These are phyloP conservation scores for Cebus imitator DNA, from an alignment of 2,113 vertebrate genomes.

Conservation along the genomic window DNA sequence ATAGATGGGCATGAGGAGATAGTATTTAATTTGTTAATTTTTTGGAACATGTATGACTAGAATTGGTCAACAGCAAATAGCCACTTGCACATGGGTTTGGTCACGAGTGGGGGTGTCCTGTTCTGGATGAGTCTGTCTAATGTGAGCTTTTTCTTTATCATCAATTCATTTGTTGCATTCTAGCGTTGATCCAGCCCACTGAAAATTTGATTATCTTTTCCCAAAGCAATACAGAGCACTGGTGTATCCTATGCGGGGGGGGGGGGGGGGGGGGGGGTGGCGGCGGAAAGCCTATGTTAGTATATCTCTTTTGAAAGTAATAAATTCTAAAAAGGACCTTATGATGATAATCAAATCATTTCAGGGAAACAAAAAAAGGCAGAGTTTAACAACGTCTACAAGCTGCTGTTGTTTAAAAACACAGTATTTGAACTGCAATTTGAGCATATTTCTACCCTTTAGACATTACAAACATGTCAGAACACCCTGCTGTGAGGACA, in stretches of 20 bases:
- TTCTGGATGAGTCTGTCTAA: background rate
- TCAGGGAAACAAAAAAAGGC: background rate
- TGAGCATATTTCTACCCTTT: conserved; percentile 61
- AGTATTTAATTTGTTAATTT: background rate
- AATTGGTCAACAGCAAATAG: background rate
- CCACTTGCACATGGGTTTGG: background rate
- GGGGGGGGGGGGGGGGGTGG: too few relatives aligned
- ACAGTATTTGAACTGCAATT: conserved; percentile 41
- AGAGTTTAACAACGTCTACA: conserved; percentile 46
- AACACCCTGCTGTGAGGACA: conserved; percentile 55
- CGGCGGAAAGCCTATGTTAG: background rate
- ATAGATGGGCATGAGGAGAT: background rate
- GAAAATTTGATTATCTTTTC: conserved; percentile 12
- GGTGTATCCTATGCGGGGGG: background rate
- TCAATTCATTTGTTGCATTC: background rate
- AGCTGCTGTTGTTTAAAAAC: conserved; percentile 39
- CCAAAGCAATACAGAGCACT: background rate
- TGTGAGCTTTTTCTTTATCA: background rate
- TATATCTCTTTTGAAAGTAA: conserved; percentile 49
- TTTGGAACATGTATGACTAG: background rate
- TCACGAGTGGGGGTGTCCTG: background rate
- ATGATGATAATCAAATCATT: conserved; percentile 15
- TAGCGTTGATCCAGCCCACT: background rate
- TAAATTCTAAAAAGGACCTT: conserved; percentile 49
- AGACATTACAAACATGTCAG: conserved; percentile 41